phyloP scores from a whole-genome alignment of 2,888 invertebrate species.

The Tetragonula carbonaria region DNA sequence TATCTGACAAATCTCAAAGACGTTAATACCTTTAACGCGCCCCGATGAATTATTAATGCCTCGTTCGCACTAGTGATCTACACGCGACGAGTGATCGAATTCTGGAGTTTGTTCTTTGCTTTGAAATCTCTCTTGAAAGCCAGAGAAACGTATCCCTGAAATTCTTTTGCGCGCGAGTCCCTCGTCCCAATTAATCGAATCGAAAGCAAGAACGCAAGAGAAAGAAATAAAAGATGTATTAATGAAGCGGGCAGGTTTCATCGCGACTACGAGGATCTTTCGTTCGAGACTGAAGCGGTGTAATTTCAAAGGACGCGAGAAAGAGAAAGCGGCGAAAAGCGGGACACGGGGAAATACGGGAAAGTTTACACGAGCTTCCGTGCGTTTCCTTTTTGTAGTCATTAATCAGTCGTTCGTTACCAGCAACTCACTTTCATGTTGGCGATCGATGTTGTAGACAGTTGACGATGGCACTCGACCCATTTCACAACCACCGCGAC shows the following conservation, averaged over 20 bases:
- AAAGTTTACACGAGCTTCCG: constrained; percentile 12
- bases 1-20: not conserved
- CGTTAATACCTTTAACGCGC: too few species aligned
- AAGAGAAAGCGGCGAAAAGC: not conserved
- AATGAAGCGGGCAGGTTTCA: constrained; percentile 9
- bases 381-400: constrained; percentile 12
- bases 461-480: constrained; percentile 29
- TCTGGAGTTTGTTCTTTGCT: not conserved
- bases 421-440: constrained; percentile 26
- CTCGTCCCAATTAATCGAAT: not conserved
- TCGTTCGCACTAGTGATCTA: not conserved
- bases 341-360: not conserved
- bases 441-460: constrained; percentile 18
- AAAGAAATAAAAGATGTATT: not conserved
- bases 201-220: not conserved
- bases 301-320: not conserved
- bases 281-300: not conserved
- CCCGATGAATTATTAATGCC: not conserved
- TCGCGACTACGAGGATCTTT: not conserved
- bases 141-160: not conserved
- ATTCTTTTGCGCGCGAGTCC: not conserved
- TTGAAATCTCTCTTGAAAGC: not conserved
- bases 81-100: not conserved
- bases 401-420: constrained; percentile 38
- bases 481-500: not conserved